Evolutionary conservation across 1,140 invertebrate genomes (phyloP).

Genomic region (Hycleus cichorii): DNA sequence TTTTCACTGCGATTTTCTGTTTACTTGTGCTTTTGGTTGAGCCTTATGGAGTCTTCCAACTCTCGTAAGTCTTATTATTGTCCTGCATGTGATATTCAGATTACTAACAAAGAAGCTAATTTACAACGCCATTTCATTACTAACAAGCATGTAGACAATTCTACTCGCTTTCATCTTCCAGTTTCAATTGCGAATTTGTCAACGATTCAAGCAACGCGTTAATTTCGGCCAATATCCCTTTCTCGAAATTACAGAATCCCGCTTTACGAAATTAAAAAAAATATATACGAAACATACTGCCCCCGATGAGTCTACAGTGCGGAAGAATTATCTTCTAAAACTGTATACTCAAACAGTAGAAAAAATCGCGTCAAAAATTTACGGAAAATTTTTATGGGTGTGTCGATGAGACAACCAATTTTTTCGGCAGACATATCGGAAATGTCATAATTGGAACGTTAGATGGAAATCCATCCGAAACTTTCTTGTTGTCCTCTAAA

Average conservation of each 20-base stretch:
- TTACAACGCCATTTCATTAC: too few species aligned
- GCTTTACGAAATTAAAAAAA: background rate
- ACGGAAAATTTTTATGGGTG: constrained; percentile 3
- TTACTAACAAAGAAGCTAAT: too few species aligned
- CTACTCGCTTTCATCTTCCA: too few species aligned
- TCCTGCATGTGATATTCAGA: too few species aligned
- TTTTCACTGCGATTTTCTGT: too few species aligned
- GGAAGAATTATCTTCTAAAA: constrained; percentile 14
- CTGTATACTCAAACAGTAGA: background rate
- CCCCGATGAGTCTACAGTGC: constrained; percentile 8
- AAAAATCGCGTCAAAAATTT: background rate
- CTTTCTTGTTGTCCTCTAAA: too few species aligned
- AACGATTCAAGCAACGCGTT: constrained; percentile 6
- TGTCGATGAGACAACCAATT: constrained; percentile 6
- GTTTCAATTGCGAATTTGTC: too few species aligned
- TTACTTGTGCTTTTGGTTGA: too few species aligned
- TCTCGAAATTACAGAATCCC: constrained; percentile 1
- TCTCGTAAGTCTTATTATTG: too few species aligned
- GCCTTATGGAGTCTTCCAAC: too few species aligned
- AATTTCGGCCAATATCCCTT: constrained; percentile 6
- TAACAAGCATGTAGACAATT: too few species aligned
- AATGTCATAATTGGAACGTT: background rate
- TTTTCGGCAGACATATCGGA: background rate
- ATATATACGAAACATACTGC: constrained; percentile 2
- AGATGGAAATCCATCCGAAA: background rate